phyloP scores from a whole-genome alignment of 2,113 vertebrate species.

The Cisticola juncidis region DNA sequence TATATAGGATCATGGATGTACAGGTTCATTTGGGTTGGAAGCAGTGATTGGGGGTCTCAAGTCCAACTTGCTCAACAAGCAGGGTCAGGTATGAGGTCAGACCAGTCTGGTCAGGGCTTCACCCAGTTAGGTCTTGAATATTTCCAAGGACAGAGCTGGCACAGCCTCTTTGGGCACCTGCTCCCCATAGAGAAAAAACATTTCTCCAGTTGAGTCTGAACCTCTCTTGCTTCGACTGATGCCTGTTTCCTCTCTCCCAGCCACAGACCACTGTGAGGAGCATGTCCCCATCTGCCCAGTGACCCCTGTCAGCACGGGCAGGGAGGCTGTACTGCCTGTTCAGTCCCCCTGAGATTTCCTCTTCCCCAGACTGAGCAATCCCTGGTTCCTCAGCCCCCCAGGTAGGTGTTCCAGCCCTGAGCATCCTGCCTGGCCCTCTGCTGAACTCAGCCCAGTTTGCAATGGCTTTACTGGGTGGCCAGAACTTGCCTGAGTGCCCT shows the following conservation, averaged over 20 bases:
- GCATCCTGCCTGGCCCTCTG: neutral
- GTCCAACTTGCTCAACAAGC: neutral
- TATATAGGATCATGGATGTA: neutral
- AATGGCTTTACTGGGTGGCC: too few species aligned
- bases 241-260: neutral
- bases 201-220: neutral
- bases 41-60: neutral
- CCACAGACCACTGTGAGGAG: accelerated
- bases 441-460: neutral
- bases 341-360: accelerated
- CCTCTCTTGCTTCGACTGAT: neutral
- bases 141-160: neutral
- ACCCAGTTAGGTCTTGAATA: neutral
- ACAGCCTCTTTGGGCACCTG: neutral
- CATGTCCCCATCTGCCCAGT: neutral
- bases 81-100: neutral
- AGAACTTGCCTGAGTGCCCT: neutral
- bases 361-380: neutral
- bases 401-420: neutral
- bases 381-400: neutral
- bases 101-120: neutral
- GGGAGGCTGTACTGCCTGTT: neutral
- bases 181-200: neutral
- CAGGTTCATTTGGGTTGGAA: neutral
- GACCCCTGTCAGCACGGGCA: too few species aligned